Evolutionary conservation across 2,888 invertebrate species (phyloP).

Genomic region (Hemaris fuciformis): DNA sequence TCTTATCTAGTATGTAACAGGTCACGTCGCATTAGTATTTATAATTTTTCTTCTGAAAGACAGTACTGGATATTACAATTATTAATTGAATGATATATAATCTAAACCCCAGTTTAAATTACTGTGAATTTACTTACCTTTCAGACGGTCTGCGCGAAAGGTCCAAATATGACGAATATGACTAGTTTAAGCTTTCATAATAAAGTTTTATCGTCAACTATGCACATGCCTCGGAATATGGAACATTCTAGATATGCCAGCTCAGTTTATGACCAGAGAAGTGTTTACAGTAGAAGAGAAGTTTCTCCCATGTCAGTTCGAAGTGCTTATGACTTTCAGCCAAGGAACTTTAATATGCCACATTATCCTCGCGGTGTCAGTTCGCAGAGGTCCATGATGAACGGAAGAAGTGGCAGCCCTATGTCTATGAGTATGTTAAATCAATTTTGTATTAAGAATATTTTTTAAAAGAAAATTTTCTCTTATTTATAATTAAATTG

Average conservation of each 20-base stretch:
- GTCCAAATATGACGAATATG: constrained; percentile 47
- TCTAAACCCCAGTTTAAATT: no score
- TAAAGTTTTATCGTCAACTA: constrained; percentile 44
- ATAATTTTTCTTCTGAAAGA: no score
- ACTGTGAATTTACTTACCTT: constrained; percentile 26
- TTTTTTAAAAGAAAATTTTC: neutral
- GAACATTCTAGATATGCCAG: constrained; percentile 39
- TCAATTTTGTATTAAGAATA: neutral
- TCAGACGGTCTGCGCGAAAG: constrained; percentile 51
- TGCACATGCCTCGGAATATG: constrained; percentile 46
- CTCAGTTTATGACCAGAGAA: constrained; percentile 45
- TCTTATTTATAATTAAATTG: neutral
- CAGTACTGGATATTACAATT: no score
- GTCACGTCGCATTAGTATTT: no score
- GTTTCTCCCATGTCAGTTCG: constrained; percentile 51
- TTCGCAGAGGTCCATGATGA: constrained; percentile 46
- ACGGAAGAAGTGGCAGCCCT: constrained; percentile 59
- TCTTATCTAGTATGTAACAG: no score
- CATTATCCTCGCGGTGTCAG: constrained; percentile 38
- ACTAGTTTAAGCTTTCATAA: constrained; percentile 44
- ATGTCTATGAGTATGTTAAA: constrained; percentile 43
- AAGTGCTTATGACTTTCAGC: constrained; percentile 44
- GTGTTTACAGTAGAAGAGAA: constrained; percentile 47
- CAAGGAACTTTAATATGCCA: constrained; percentile 39
- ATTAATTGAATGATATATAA: no score